These are phyloP conservation scores for Hucho hucho DNA, from an alignment of 2,113 vertebrate species.

Conservation along the genomic window DNA sequence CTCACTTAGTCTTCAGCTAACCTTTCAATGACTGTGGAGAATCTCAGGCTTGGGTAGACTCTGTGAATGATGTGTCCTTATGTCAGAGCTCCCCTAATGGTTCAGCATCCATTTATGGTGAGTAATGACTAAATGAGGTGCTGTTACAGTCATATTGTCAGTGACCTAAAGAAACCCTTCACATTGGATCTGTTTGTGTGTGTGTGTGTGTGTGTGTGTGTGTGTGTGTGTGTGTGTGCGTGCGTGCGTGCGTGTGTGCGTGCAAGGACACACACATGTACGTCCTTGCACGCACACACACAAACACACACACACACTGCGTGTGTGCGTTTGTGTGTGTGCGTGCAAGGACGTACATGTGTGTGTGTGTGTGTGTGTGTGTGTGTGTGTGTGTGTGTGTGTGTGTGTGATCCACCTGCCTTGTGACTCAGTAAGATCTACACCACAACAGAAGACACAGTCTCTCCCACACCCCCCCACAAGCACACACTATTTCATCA, in stretches of 20 bases:
- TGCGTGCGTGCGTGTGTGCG: too few species aligned
- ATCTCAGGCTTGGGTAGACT: conserved; percentile 19
- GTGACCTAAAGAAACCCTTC: not conserved
- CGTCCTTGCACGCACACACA: too few species aligned
- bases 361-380: not conserved
- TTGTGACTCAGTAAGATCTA: conserved; percentile 62
- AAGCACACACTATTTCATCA: conserved; percentile 48
- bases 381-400: not conserved
- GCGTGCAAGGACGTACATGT: too few species aligned
- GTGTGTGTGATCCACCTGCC: conserved; percentile 58
- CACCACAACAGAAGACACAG: conserved; percentile 42
- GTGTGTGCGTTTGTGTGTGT: too few species aligned
- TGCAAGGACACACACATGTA: too few species aligned
- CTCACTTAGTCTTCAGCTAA: conserved; percentile 22
- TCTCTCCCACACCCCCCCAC: conserved; percentile 33
- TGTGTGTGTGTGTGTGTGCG: too few species aligned
- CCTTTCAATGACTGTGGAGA: conserved; percentile 24
- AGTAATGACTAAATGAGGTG: conserved; percentile 17
- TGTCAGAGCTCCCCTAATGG: conserved; percentile 1
- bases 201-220: too few species aligned
- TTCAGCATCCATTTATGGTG: not conserved
- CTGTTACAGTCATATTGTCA: not conserved
- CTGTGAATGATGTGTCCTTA: conserved; percentile 17
- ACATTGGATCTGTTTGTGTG: not conserved
- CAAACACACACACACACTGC: too few species aligned